Conservation (phyloP, 2,113 vertebrate genomes). For the Pleuronectes platessa region DNA sequence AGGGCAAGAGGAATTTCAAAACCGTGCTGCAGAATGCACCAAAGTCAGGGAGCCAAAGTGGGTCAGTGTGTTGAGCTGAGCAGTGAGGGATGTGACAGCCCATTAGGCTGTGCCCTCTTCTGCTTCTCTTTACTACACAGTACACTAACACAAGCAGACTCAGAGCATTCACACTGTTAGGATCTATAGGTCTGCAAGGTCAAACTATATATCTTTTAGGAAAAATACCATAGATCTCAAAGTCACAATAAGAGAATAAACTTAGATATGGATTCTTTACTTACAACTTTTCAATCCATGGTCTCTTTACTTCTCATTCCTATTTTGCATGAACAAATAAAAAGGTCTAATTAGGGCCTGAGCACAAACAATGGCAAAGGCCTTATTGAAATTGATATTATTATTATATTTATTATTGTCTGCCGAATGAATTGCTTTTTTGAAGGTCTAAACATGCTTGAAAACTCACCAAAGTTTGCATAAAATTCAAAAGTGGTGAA, state of each 20-base stretch:
- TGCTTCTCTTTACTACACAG: conserved; percentile 28
- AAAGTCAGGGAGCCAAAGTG: conserved; percentile 64
- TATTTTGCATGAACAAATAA: not conserved
- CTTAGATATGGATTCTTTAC: too few relatives aligned
- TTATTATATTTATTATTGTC: too few relatives aligned
- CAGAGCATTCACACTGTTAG: not conserved
- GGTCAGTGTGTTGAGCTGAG: conserved; percentile 76
- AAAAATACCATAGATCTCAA: not conserved
- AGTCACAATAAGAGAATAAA: not conserved
- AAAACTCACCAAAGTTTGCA: too few relatives aligned
- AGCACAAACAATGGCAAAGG: too few relatives aligned
- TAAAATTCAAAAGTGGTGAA: too few relatives aligned
- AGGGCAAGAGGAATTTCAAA: conserved; percentile 42
- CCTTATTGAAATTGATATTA: too few relatives aligned
- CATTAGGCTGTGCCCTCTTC: conserved; percentile 34
- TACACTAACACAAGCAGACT: not conserved
- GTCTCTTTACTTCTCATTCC: not conserved
- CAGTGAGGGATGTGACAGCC: conserved; percentile 58
- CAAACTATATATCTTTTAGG: not conserved
- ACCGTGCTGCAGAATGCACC: conserved; percentile 54
- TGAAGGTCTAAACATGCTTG: too few relatives aligned
- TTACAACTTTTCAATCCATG: too few relatives aligned
- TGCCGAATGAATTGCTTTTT: too few relatives aligned
- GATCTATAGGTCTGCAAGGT: conserved; percentile 10
- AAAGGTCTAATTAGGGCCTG: too few relatives aligned